These are phyloP conservation scores for Heteromyza rotundicornis DNA, from an alignment of 2,888 invertebrate species.

Conservation along the genomic window DNA sequence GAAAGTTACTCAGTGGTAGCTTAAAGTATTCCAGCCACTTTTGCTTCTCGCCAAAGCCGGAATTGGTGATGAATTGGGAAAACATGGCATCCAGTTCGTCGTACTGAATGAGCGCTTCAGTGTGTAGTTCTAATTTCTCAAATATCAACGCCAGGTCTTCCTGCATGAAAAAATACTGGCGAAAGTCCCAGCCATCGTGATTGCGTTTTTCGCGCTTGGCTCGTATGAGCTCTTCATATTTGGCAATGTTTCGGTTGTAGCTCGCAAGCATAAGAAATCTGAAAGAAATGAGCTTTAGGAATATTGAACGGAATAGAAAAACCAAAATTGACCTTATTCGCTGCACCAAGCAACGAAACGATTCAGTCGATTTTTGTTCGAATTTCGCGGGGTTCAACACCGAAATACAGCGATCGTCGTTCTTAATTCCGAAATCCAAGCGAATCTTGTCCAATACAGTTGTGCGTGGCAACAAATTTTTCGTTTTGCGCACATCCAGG, in stretches of 20 bases:
- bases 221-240: constrained; percentile 89
- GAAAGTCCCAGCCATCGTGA: constrained; percentile 92
- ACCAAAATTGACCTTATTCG: constrained; percentile 74
- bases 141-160: constrained; percentile 95
- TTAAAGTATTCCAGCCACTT: constrained; percentile 85
- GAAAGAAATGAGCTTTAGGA: constrained; percentile 39
- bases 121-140: constrained; percentile 91
- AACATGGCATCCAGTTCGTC: constrained; percentile 97
- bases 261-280: constrained; percentile 75
- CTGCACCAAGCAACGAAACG: constrained; percentile 84
- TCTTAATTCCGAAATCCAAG: constrained; percentile 90
- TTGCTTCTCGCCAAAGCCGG: constrained; percentile 85
- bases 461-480: constrained; percentile 88
- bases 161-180: constrained; percentile 90
- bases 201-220: constrained; percentile 89
- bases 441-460: constrained; percentile 95
- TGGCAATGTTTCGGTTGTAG: constrained; percentile 83
- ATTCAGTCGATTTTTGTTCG: constrained; percentile 88
- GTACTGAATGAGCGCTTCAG: constrained; percentile 95
- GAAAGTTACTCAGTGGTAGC: constrained; percentile 80
- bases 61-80: constrained; percentile 94
- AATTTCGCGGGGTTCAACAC: constrained; percentile 89
- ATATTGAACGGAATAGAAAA: background rate
- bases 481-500: constrained; percentile 88
- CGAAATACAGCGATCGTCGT: constrained; percentile 85